Evolutionary conservation across 2,113 vertebrate species (phyloP).

Genomic region (Amblyornis subalaris): DNA sequence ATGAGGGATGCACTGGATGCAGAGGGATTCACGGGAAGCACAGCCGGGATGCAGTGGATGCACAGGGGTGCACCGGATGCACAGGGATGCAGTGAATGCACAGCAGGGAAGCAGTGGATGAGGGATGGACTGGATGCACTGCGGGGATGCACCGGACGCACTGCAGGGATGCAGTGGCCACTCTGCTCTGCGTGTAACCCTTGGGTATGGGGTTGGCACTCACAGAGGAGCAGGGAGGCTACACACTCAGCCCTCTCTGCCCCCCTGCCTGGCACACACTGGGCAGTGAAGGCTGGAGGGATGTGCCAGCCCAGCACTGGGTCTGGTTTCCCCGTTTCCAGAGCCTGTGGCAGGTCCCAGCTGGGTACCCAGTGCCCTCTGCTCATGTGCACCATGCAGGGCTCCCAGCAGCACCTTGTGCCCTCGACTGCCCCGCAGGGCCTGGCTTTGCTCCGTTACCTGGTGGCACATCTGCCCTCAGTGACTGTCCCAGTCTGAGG

Average conservation of each 20-base stretch:
- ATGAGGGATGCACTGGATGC: background rate
- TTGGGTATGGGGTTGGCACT: too few species aligned
- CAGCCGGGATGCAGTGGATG: background rate
- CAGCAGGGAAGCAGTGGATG: background rate
- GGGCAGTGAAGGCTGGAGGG: background rate
- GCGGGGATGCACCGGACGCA: background rate
- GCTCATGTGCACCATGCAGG: fast-evolving
- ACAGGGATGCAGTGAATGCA: background rate
- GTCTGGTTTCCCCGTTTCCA: background rate
- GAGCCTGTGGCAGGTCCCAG: background rate
- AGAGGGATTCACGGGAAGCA: background rate
- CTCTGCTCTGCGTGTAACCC: background rate
- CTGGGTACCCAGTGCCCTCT: background rate
- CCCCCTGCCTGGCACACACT: background rate
- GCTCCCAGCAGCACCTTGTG: background rate
- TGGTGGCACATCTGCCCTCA: background rate
- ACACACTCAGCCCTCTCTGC: background rate
- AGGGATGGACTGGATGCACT: background rate
- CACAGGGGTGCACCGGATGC: background rate
- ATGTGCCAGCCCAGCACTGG: background rate
- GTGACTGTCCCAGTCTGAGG: background rate
- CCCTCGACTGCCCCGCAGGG: background rate
- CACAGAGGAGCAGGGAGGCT: background rate
- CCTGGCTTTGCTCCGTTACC: background rate
- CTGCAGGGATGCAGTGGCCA: background rate